Evolutionary conservation across 2,888 invertebrate species (phyloP).

Genomic region (Perdita meconis): DNA sequence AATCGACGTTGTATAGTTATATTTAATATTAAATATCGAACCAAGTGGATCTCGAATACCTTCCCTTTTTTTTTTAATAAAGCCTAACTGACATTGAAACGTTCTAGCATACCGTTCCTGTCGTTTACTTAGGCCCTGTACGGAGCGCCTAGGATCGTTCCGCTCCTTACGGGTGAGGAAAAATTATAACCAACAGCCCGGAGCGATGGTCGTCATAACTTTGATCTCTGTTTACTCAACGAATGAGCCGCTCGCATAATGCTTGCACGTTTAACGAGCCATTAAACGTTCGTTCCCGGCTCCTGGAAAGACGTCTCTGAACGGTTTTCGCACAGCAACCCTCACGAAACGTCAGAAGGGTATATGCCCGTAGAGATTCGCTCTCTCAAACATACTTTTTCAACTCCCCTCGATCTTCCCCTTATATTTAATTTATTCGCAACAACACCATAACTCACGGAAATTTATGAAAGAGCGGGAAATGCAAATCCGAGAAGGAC

Average conservation of each 20-base stretch:
- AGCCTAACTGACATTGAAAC: slow-evolving; percentile 20
- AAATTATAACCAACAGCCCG: slow-evolving; percentile 62
- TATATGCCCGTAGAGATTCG: background rate
- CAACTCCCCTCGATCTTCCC: background rate
- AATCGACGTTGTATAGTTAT: background rate
- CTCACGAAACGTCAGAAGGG: background rate
- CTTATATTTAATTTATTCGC: background rate
- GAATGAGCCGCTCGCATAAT: slow-evolving; percentile 37
- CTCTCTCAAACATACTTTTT: background rate
- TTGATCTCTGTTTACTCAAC: slow-evolving; percentile 53
- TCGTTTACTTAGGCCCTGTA: slow-evolving; percentile 61
- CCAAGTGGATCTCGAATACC: background rate
- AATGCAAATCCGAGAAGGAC: background rate
- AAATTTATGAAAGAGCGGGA: slow-evolving; percentile 23
- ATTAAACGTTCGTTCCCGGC: slow-evolving; percentile 58
- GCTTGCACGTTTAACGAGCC: slow-evolving; percentile 60
- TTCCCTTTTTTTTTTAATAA: slow-evolving; percentile 12
- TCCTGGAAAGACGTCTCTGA: slow-evolving; percentile 5
- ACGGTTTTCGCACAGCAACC: background rate
- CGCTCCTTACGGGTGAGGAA: slow-evolving; percentile 36
- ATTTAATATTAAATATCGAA: background rate
- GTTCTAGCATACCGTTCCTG: slow-evolving; percentile 1
- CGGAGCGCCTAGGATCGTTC: slow-evolving; percentile 31
- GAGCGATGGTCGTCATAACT: slow-evolving; percentile 55
- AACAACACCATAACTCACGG: background rate